Evolutionary conservation across 1,140 invertebrate genomes (phyloP).

Genomic region (Orchesella cincta): DNA sequence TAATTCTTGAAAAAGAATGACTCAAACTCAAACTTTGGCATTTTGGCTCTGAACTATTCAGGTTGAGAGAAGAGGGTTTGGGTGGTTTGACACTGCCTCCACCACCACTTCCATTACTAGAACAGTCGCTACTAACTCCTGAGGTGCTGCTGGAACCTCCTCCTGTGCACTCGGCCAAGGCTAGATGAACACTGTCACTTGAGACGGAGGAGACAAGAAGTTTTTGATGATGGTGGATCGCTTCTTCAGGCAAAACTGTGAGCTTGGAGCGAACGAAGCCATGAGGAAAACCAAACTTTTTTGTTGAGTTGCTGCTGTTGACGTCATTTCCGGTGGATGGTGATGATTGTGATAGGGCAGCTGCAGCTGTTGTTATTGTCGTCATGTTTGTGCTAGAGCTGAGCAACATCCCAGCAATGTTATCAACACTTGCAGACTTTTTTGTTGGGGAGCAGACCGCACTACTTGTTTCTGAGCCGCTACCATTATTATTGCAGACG

Average conservation of each 20-base stretch:
- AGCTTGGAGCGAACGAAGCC: conserved; percentile 55
- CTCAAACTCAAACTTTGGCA: not conserved
- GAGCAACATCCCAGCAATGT: conserved; percentile 37
- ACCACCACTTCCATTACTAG: not conserved
- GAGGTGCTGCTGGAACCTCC: no score
- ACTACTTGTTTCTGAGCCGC: not conserved
- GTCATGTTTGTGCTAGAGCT: conserved; percentile 48
- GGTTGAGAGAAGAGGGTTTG: not conserved
- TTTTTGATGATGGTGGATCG: conserved; percentile 16
- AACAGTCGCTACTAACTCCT: conserved; percentile 8
- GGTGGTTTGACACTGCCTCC: not conserved
- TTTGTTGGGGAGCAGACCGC: conserved; percentile 33
- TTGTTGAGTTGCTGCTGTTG: conserved; percentile 1
- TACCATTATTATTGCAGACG: not conserved
- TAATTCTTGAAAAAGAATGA: conserved; percentile 6
- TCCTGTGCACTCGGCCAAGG: not conserved
- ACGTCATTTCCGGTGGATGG: not conserved
- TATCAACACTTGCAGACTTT: conserved; percentile 49
- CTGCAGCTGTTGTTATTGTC: not conserved
- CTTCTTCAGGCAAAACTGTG: conserved; percentile 52
- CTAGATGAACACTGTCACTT: conserved; percentile 47
- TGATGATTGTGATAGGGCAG: not conserved
- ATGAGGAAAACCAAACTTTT: conserved; percentile 54
- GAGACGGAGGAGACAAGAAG: conserved; percentile 35
- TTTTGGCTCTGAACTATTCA: not conserved